phyloP scores from a whole-genome alignment of 2,797 vertebrate species.

The Dryobates pubescens region DNA sequence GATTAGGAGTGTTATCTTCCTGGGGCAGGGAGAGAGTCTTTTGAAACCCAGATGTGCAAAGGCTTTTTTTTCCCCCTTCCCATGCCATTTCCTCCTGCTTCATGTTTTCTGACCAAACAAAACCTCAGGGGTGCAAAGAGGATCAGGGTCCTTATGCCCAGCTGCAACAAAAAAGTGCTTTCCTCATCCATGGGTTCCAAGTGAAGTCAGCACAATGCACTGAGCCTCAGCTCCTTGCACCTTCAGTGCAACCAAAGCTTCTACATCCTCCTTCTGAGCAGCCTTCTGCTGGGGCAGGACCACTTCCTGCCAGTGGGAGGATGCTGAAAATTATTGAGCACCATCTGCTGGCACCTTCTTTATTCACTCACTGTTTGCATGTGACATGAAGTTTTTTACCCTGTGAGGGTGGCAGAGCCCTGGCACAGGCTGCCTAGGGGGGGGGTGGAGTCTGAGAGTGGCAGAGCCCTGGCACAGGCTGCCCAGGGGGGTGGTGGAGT shows the following conservation, averaged over 20 bases:
- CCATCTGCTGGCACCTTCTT: constrained; percentile 55
- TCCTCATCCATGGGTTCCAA: not conserved
- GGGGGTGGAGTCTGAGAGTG: too few species aligned
- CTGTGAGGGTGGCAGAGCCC: too few species aligned
- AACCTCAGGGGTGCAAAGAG: not conserved
- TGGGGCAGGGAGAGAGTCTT: accelerated
- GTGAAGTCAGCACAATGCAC: not conserved
- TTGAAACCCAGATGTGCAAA: not conserved
- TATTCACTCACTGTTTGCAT: not conserved
- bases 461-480: too few species aligned
- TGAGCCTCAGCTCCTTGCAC: not conserved
- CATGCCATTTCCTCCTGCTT: not conserved
- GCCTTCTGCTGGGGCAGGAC: not conserved
- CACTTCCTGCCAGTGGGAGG: not conserved
- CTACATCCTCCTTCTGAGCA: not conserved
- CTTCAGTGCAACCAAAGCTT: not conserved
- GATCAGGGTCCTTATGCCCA: not conserved
- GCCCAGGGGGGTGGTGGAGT: too few species aligned
- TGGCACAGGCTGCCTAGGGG: too few species aligned
- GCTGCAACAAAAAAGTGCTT: not conserved
- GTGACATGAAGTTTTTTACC: accelerated
- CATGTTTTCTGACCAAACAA: constrained; percentile 11
- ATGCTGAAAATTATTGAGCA: constrained; percentile 28
- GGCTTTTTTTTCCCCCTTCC: not conserved
- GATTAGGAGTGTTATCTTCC: not conserved